A percentile compares a stretch with the other conserved stretches of the same genome.
These are phyloP conservation scores for Yponomeuta plumbellus DNA, from an alignment of 2,888 invertebrate genomes.

Conservation along the genomic window DNA sequence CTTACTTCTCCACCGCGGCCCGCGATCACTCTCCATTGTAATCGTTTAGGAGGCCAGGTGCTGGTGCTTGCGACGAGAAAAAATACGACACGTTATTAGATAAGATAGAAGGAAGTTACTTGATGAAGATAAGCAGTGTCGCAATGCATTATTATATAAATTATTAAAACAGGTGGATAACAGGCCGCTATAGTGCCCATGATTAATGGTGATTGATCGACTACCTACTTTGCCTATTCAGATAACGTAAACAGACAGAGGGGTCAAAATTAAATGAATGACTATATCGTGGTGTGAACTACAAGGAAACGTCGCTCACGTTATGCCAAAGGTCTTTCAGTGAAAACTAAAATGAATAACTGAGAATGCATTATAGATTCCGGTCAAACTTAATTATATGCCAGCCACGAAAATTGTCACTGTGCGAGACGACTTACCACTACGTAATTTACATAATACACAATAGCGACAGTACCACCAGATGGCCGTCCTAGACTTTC, in stretches of 20 bases:
- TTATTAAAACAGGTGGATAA: neutral
- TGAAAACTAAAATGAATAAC: neutral
- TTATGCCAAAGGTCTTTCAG: neutral
- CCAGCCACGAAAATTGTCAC: neutral
- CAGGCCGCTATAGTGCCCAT: neutral
- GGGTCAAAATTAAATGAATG: neutral
- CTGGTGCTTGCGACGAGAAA: neutral
- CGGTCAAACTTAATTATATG: neutral
- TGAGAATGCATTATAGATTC: neutral
- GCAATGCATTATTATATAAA: neutral
- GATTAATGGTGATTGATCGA: neutral
- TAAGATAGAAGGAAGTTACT: neutral
- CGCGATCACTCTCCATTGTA: no score
- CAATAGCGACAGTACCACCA: conserved; percentile 14
- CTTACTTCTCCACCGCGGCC: no score
- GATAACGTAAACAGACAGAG: neutral
- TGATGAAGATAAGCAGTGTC: neutral
- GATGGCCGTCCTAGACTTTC: conserved; percentile 30
- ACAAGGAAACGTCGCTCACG: neutral
- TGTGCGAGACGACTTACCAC: neutral
- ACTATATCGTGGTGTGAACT: neutral
- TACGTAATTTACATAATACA: neutral
- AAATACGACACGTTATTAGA: neutral
- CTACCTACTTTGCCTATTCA: neutral
- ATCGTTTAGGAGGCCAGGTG: neutral